These are phyloP conservation scores for Dromius quadrimaculatus DNA, from an alignment of 2,888 invertebrate genomes.

Conservation along the genomic window DNA sequence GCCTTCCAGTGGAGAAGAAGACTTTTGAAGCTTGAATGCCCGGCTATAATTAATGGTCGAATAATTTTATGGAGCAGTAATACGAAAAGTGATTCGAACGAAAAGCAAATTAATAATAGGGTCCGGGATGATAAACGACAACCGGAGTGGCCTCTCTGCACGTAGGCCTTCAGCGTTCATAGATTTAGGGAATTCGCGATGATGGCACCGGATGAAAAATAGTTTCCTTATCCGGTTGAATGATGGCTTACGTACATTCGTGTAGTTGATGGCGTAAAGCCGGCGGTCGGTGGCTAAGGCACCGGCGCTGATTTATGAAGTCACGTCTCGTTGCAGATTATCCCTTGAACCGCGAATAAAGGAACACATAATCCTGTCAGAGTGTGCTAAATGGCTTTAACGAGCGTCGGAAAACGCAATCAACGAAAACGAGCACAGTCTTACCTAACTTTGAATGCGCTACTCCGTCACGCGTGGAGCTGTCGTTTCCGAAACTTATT, in stretches of 20 bases:
- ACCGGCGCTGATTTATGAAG: slow-evolving; percentile 60
- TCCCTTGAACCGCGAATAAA: slow-evolving; percentile 59
- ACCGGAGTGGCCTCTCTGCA: neutral
- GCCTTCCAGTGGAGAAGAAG: no score
- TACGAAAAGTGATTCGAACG: neutral
- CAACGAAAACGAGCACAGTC: slow-evolving; percentile 23
- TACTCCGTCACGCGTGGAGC: slow-evolving; percentile 3
- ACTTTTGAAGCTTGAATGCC: no score
- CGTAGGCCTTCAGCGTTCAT: slow-evolving; percentile 30
- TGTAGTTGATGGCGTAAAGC: slow-evolving; percentile 47
- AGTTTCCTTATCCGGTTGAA: slow-evolving; percentile 60
- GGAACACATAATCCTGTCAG: slow-evolving; percentile 58
- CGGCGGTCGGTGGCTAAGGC: slow-evolving; percentile 53
- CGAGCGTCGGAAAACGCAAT: slow-evolving; percentile 49
- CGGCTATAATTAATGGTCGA: no score
- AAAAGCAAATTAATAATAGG: neutral
- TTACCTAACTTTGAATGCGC: slow-evolving; percentile 27
- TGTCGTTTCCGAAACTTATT: slow-evolving; percentile 25
- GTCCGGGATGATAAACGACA: neutral
- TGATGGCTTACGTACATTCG: slow-evolving; percentile 61
- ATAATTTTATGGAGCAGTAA: no score
- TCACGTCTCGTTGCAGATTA: slow-evolving; percentile 61
- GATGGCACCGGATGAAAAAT: slow-evolving; percentile 57
- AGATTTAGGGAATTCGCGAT: slow-evolving; percentile 40
- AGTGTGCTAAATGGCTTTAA: slow-evolving; percentile 50